phyloP scores from a whole-genome alignment of 2,797 vertebrate species.

The Mastacembelus armatus region DNA sequence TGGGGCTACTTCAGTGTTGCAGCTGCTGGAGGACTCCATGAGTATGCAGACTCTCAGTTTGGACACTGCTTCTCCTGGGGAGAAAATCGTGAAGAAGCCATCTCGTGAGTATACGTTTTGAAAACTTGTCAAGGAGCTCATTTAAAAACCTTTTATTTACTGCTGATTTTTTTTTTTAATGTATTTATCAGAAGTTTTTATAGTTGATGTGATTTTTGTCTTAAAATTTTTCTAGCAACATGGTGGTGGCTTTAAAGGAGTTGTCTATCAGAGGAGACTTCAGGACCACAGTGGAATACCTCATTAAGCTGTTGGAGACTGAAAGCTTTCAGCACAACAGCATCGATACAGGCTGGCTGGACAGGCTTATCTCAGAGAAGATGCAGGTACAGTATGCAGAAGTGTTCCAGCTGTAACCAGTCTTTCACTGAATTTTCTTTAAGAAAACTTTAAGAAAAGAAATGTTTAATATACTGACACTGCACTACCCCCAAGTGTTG shows the following conservation, averaged over 20 bases:
- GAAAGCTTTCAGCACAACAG: conserved; percentile 97
- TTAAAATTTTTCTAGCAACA: conserved; percentile 86
- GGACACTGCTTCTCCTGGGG: conserved; percentile 99
- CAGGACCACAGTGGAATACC: conserved; percentile 97
- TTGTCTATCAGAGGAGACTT: conserved; percentile 98
- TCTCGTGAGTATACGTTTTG: conserved; percentile 89
- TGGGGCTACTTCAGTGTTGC: conserved; percentile 99
- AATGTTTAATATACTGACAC: conserved; percentile 1
- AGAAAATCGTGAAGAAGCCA: conserved; percentile 98
- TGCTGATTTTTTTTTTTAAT: background rate
- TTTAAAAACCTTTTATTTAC: background rate
- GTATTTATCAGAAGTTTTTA: background rate
- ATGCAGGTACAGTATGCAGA: conserved; percentile 92
- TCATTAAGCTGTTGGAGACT: conserved; percentile 97
- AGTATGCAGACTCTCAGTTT: conserved; percentile 98
- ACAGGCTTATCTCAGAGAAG: conserved; percentile 97
- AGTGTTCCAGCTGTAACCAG: background rate
- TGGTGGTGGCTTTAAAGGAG: conserved; percentile 98
- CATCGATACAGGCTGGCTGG: conserved; percentile 98
- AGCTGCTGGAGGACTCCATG: conserved; percentile 97
- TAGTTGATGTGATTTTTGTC: background rate
- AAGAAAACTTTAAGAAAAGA: background rate
- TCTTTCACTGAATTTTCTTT: background rate
- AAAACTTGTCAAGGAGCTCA: background rate
- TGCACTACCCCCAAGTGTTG: background rate